Base-by-base conservation (phyloP, 2,888 invertebrate genomes). In the Opisthograptis luteolata region DNA sequence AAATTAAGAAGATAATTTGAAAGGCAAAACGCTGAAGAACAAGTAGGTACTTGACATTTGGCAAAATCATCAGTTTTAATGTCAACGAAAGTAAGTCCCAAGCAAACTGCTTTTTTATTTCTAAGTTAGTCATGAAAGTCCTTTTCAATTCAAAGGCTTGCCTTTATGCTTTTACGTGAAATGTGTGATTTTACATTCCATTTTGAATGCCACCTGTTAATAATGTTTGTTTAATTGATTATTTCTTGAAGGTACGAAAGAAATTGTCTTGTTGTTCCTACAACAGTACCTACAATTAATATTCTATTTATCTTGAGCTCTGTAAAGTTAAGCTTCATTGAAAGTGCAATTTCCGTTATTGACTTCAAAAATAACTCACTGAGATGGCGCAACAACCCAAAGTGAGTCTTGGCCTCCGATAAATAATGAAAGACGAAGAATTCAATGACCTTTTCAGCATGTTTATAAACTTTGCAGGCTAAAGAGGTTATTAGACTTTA, bases 71-170 rank as follows among this genome's bases (percentile, higher is more conserved):
- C 41, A 36, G 28, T 17, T 41, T 41, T 40, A 40, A 47, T 40
- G 47, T 30, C 35, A 48, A 41, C 15, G 47, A 47, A 47, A 41
- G 47, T 41, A 24, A 36, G n/a, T 41, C 24, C 34, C 47, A 47
- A 47, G 41, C 41, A 41, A 41, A 35, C 17, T 40, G 27, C 20
- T 22, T 34, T 35, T 34, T 20, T 0, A 40, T 19, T 40, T 22
- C 17, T 5, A 39, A n/a, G 10, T n/a, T 9, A 17, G 36, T 44
- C 13, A 25, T 25, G n/a, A 41, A 41, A 35, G 15, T 40, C 34
- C 20, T 22, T 34, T 35, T 34, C 15, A 0, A 40, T 19, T 40
- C 15, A n/a, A n/a, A n/a, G n/a, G n/a, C n/a, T n/a, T n/a, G n/a
- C n/a, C n/a, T n/a, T 20, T 9, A 5, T 20, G 6, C 9, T 25